These are phyloP conservation scores for Diorhabda carinulata DNA, from an alignment of 1,140 invertebrate genomes.

Conservation along the genomic window DNA sequence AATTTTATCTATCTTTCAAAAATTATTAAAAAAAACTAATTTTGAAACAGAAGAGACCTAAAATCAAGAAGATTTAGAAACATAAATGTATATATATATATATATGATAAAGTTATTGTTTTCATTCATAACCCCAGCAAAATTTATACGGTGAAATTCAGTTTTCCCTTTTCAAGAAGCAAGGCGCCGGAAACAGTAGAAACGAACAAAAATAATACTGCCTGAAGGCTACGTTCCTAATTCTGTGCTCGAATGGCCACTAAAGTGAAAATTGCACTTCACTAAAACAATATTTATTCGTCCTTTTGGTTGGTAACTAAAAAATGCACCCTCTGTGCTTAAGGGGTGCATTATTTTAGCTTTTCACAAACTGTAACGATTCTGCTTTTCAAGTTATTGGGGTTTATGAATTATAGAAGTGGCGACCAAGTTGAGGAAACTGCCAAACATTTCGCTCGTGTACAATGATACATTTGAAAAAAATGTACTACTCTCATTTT, in stretches of 20 bases:
- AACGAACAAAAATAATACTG: constrained; percentile 8
- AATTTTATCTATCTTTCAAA: too few relatives aligned
- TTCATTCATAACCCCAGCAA: not conserved
- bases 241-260: constrained; percentile 34
- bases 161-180: not conserved
- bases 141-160: not conserved
- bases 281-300: constrained; percentile 45
- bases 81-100: not conserved
- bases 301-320: constrained; percentile 39
- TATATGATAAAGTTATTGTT: not conserved
- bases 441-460: too few relatives aligned
- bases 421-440: too few relatives aligned
- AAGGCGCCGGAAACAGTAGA: not conserved
- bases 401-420: not conserved
- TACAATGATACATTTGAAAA: too few relatives aligned
- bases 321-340: constrained; percentile 40
- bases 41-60: too few relatives aligned
- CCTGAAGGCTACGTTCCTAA: constrained; percentile 19
- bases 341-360: constrained; percentile 37
- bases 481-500: too few relatives aligned
- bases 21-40: too few relatives aligned
- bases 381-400: not conserved
- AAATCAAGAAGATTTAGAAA: too few relatives aligned
- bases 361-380: constrained; percentile 15
- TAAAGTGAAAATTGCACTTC: constrained; percentile 42